Base-by-base conservation (phyloP, 2,888 invertebrate species). In the Furcula furcula region DNA sequence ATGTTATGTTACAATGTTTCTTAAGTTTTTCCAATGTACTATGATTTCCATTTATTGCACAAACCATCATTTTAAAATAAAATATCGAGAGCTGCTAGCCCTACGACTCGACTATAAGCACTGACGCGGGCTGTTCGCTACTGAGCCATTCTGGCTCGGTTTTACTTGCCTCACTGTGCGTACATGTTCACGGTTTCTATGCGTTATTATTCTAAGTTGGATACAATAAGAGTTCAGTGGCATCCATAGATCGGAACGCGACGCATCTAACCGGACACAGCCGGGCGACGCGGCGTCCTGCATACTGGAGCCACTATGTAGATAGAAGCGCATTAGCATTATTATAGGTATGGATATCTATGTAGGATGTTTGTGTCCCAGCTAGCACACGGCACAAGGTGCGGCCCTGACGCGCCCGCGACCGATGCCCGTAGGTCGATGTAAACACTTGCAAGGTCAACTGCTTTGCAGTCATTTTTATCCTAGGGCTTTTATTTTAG, bases 371-470 rank as follows among this genome's bases (percentile, higher is more conserved):
- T 85, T 85, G 83, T 82, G 76, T 75, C 75, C 65, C 72, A 62
- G 55, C 31, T 18, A 10, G 40, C 31, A 59, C 61, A 49, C 65
- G 55, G 74, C 79, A 80, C 82, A 80, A 68, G 64, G 83, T 51
- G 78, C 82, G 83, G 75, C 82, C 83, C 60, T 81, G 85, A 77
- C 74, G 78, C 70, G 77, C 63, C 67, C 66, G 77, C 75, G 72
- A 72, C 76, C 76, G 73, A 70, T 65, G 75, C 74, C 61, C 59
- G 51, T n/a, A n/a, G n/a, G n/a, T 54, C 67, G 68, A 73, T 69
- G 76, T 83, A 82, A 84, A 85, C 83, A 84, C 55, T 66, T 58
- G 67, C 84, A 86, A 86, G 85, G 85, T 85, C 82, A 82, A 77
- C 73, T 65, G 78, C 77, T 76, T 75, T 63, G 63, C 64, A 57